Evolutionary conservation across 2,797 vertebrate species (phyloP).

Genomic region (Taeniopygia guttata): DNA sequence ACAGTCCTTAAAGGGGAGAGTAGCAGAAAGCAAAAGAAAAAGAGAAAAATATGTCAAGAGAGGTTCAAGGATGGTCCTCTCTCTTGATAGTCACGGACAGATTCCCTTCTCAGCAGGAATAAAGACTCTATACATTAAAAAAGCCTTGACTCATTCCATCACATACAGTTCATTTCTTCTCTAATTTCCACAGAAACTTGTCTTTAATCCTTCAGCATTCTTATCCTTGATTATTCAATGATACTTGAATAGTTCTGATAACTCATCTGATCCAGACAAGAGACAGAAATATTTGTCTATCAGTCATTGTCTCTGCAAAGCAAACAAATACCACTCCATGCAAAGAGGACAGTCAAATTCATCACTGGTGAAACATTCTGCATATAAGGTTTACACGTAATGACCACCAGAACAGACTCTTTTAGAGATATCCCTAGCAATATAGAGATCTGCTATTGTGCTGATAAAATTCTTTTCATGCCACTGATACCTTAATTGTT

Average conservation of each 20-base stretch:
- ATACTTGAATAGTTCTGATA: conserved; percentile 10
- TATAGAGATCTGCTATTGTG: conserved; percentile 11
- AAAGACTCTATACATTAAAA: not conserved
- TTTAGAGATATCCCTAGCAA: conserved; percentile 27
- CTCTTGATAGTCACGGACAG: not conserved
- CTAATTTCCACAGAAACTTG: not conserved
- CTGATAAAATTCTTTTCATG: conserved; percentile 65
- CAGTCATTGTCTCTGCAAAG: conserved; percentile 1
- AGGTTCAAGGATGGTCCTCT: not conserved
- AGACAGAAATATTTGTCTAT: conserved; percentile 30
- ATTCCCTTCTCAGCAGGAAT: not conserved
- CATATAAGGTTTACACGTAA: not conserved
- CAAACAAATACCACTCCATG: conserved; percentile 17
- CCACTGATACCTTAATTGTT: conserved; percentile 8
- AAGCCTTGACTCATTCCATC: not conserved
- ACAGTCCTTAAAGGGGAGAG: not conserved
- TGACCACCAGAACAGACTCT: conserved; percentile 6
- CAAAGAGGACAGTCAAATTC: conserved; percentile 3
- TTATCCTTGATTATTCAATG: not conserved
- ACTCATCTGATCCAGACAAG: not conserved
- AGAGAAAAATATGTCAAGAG: not conserved
- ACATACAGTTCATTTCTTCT: not conserved
- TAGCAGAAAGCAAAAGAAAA: not conserved
- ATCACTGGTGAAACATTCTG: conserved; percentile 32
- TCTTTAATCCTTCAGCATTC: conserved; percentile 7